phyloP scores from a whole-genome alignment of 2,113 vertebrate genomes.

The rat (Rattus norvegicus) region DNA sequence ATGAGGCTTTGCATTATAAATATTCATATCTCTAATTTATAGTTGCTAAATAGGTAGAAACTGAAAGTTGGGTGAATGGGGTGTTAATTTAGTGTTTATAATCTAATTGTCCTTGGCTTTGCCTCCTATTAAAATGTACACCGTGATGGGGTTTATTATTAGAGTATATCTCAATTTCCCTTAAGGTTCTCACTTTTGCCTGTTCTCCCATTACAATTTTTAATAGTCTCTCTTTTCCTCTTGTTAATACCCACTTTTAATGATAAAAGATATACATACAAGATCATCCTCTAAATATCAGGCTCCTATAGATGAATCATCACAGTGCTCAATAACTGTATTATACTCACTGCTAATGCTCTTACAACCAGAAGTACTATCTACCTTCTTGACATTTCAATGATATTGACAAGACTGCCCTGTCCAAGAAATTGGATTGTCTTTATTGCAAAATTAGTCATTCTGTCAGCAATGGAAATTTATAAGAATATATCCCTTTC shows the following conservation, averaged over 20 bases:
- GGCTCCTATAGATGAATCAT: neutral
- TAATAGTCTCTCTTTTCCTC: constrained; percentile 4
- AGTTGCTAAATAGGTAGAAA: constrained; percentile 50
- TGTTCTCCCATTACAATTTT: constrained; percentile 10
- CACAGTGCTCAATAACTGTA: neutral
- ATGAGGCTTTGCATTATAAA: neutral
- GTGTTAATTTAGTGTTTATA: constrained; percentile 49
- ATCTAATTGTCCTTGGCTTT: constrained; percentile 32
- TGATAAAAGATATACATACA: neutral
- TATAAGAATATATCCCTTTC: neutral
- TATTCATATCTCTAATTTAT: constrained; percentile 52
- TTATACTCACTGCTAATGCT: neutral
- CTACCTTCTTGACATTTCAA: neutral
- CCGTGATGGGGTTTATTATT: neutral
- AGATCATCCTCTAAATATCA: neutral
- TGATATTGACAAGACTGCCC: neutral
- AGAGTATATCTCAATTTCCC: constrained; percentile 7
- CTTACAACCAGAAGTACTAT: neutral
- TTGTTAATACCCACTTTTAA: neutral
- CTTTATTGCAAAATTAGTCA: constrained; percentile 14
- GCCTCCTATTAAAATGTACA: neutral
- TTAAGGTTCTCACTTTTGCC: neutral
- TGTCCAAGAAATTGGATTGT: neutral
- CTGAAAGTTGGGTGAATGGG: neutral
- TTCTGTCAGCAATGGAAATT: neutral